These are phyloP conservation scores for Agrilus mali DNA, from an alignment of 2,888 invertebrate species.

Conservation along the genomic window DNA sequence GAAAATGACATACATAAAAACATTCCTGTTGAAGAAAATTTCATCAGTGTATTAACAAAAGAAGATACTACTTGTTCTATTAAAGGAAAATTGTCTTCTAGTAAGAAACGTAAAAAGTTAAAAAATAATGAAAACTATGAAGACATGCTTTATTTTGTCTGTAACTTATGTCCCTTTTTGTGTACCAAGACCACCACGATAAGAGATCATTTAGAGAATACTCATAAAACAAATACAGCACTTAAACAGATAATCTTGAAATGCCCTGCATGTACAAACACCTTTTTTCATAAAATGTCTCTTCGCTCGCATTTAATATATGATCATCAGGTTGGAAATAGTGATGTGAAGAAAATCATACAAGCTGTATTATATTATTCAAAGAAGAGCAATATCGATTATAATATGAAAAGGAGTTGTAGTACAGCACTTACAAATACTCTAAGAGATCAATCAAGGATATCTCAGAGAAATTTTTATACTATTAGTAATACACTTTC, in stretches of 20 bases:
- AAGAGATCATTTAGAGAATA: constrained; percentile 27
- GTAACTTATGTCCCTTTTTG: constrained; percentile 31
- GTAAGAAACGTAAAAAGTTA: neutral
- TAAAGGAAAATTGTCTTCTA: too few relatives aligned
- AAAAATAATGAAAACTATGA: constrained; percentile 20
- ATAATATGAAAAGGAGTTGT: too few relatives aligned
- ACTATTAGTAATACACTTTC: too few relatives aligned
- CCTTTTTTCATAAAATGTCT: constrained; percentile 50
- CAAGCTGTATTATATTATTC: constrained; percentile 37
- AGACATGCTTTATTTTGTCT: constrained; percentile 29
- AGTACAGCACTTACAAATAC: too few relatives aligned
- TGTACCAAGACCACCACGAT: constrained; percentile 29
- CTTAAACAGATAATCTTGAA: constrained; percentile 42
- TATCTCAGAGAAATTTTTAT: too few relatives aligned
- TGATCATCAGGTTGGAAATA: constrained; percentile 53
- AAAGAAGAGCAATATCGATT: constrained; percentile 16
- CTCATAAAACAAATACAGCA: constrained; percentile 39
- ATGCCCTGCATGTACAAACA: constrained; percentile 56
- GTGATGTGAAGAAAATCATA: constrained; percentile 46
- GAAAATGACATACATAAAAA: too few relatives aligned
- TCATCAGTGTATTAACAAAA: too few relatives aligned
- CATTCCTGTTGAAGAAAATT: too few relatives aligned
- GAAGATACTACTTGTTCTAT: too few relatives aligned
- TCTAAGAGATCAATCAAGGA: too few relatives aligned
- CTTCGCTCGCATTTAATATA: constrained; percentile 50